These are phyloP conservation scores for Ichneumon xanthorius DNA, from an alignment of 2,888 invertebrate genomes.

Conservation along the genomic window DNA sequence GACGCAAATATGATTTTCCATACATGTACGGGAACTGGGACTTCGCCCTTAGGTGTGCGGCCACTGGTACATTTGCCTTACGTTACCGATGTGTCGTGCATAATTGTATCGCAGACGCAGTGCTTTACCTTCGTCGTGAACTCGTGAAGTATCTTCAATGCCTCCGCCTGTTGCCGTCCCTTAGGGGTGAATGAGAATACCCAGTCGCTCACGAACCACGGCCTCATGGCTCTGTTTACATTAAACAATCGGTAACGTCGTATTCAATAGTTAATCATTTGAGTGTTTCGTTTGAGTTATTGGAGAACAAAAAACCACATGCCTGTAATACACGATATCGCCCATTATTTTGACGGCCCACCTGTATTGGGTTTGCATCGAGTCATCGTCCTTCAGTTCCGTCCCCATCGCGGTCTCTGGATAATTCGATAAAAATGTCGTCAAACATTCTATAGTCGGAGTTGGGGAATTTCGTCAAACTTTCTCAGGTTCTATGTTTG, in stretches of 20 bases:
- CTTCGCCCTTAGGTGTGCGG: too few species aligned
- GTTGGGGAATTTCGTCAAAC: too few species aligned
- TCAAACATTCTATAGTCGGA: too few species aligned
- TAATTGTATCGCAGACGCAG: not conserved
- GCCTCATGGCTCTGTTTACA: constrained; percentile 53
- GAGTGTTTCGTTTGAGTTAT: not conserved
- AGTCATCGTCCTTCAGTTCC: constrained; percentile 48
- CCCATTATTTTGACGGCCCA: constrained; percentile 60
- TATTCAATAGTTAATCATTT: not conserved
- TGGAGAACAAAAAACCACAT: not conserved
- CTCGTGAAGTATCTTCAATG: constrained; percentile 57
- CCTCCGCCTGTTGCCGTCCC: constrained; percentile 47
- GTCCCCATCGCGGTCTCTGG: constrained; percentile 70
- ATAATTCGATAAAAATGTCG: not conserved
- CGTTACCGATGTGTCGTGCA: not conserved
- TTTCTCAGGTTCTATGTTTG: not conserved
- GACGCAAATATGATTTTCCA: too few species aligned
- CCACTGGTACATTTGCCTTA: too few species aligned
- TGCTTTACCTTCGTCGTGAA: constrained; percentile 64
- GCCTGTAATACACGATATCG: constrained; percentile 56
- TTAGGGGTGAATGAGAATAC: constrained; percentile 53
- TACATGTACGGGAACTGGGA: too few species aligned
- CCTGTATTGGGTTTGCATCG: constrained; percentile 60
- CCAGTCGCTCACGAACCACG: constrained; percentile 64
- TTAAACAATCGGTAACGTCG: not conserved